Conservation (phyloP, 2,113 vertebrate species). For the Scalopus aquaticus region DNA sequence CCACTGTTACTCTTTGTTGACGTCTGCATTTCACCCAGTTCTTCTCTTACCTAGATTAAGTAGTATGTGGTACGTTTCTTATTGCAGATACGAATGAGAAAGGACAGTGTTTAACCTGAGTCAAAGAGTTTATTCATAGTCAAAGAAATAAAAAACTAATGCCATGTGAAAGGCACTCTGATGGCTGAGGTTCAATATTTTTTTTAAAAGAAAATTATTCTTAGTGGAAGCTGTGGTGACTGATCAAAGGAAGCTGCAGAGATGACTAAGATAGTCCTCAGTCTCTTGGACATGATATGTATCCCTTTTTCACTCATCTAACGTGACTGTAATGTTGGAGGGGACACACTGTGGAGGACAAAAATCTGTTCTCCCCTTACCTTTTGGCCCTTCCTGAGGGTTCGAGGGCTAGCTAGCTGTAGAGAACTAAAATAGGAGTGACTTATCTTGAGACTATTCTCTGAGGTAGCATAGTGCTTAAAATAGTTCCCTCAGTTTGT, state of each 20-base stretch:
- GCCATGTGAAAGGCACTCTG: neutral
- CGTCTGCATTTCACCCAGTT: neutral
- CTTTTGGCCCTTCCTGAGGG: neutral
- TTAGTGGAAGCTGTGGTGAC: neutral
- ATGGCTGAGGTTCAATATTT: neutral
- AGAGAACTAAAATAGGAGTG: neutral
- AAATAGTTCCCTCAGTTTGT: neutral
- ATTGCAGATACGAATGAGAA: neutral
- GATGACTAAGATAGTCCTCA: neutral
- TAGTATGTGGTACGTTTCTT: neutral
- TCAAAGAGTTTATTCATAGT: constrained; percentile 21
- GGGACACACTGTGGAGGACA: neutral
- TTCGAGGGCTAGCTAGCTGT: neutral
- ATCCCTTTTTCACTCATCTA: no score
- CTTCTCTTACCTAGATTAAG: neutral
- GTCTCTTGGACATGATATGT: neutral
- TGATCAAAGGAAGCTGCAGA: neutral
- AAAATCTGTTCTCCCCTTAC: neutral
- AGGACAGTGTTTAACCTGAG: neutral
- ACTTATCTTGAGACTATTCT: neutral
- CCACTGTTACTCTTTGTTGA: neutral
- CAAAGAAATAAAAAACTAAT: constrained; percentile 27
- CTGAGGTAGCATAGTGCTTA: neutral
- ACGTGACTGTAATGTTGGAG: no score
- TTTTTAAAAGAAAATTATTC: constrained; percentile 27